Percentiles rank a stretch among this genome's conserved stretches.
These are phyloP conservation scores for Choristoneura fumiferana DNA, from an alignment of 1,140 invertebrate species.

Conservation along the genomic window DNA sequence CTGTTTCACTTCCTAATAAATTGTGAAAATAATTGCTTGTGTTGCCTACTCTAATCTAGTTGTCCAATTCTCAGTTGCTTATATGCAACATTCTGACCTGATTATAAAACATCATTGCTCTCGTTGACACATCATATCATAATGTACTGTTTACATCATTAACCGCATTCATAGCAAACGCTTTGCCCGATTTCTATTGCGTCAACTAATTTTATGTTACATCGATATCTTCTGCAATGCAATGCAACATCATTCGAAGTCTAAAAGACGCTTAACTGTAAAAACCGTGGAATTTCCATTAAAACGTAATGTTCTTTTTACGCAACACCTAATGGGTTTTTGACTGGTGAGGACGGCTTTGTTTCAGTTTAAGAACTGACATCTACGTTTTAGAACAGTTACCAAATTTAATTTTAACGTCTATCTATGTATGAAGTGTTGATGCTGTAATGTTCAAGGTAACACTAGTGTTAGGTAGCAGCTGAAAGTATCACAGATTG, in stretches of 20 bases:
- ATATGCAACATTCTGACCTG: no score
- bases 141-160: no score
- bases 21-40: no score
- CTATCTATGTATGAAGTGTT: not conserved
- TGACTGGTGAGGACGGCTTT: constrained; percentile 14
- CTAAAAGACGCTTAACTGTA: constrained; percentile 20
- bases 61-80: no score
- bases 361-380: constrained; percentile 1
- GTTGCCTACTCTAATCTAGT: no score
- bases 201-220: constrained; percentile 47
- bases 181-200: constrained; percentile 39
- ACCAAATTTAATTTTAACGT: not conserved
- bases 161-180: not conserved
- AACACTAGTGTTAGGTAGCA: not conserved
- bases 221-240: constrained; percentile 32
- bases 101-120: no score
- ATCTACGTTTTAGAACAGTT: not conserved
- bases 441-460: not conserved
- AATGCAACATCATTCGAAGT: constrained; percentile 4
- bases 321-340: constrained; percentile 35
- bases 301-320: constrained; percentile 45
- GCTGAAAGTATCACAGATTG: not conserved
- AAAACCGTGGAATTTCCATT: constrained; percentile 47
- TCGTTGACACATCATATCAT: no score
- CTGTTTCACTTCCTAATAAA: no score